Evolutionary conservation across 2,797 vertebrate species (phyloP), one percentile per base, ranked within the genome.

Genomic region (Poecilia gillii): DNA sequence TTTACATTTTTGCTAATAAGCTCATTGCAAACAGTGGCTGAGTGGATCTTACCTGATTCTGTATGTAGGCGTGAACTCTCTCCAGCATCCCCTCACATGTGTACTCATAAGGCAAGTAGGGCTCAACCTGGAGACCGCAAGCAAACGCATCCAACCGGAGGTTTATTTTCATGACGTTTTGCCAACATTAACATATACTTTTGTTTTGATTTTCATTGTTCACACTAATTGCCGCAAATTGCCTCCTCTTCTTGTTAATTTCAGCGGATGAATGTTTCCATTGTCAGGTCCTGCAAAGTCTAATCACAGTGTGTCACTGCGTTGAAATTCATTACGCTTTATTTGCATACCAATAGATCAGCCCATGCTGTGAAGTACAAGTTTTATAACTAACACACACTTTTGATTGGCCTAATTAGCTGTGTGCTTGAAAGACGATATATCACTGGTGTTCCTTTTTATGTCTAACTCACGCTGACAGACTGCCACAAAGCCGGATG

Each of bases 81-180:
- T 99, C 97, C 95, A 99, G 93, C 98, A 99, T 99, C 77, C 98
- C 98, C 93, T 97, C 96, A 3, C 96, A 97, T 16, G 97, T 99
- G 91, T 97, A 99, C 92, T 99, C 98, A 0, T 98, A 99, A 87
- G 98, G 98, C 92, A 99, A 95, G 89, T 97, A 97, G 49, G 98
- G 98, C 79, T 97, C 96, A 55, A 99, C 97, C 98, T 99, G 94
- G 36, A 88, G 87, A 82, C 28, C 78, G 66, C 84, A 84, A 47
- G 86, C 51, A 81, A 14, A 79, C 53, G 72, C 51, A 41, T 51
- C 16, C 20, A 16, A 28, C 31, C 23, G 33, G 0, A 14, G 1
- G 6, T 85, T 79, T 79, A 80, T 79, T 73, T 49, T 84, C 51
- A 39, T 47, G 72, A 81, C 16, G 76, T 82, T 81, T 74, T 75